Percentiles rank a stretch among this genome's conserved stretches.
phyloP scores from a whole-genome alignment of 2,113 vertebrate genomes.

The Pipra filicauda region DNA sequence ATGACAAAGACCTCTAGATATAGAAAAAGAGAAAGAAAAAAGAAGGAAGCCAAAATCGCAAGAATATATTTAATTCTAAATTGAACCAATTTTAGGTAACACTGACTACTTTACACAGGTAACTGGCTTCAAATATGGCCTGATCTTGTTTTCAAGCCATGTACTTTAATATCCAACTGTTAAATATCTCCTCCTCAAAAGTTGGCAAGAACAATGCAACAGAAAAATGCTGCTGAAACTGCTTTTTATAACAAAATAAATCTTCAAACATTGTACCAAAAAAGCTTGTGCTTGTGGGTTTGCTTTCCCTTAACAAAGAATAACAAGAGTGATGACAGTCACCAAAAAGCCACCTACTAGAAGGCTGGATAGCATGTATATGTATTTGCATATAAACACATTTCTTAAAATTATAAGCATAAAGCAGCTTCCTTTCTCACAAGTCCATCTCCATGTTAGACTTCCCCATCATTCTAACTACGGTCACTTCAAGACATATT shows the following conservation, averaged over 20 bases:
- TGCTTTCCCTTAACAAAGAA: conserved; percentile 41
- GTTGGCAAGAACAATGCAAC: conserved; percentile 24
- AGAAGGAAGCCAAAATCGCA: not conserved
- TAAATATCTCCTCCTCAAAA: conserved; percentile 1
- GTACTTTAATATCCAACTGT: not conserved
- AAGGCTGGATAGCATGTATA: not conserved
- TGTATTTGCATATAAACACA: not conserved
- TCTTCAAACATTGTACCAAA: conserved; percentile 24
- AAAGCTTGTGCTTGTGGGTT: conserved; percentile 29
- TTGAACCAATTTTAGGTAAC: not conserved
- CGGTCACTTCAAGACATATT: not conserved
- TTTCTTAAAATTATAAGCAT: not conserved
- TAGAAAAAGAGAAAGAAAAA: not conserved
- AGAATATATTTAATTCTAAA: not conserved
- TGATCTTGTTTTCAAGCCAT: not conserved
- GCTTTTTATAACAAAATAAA: conserved; percentile 25
- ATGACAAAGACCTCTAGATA: not conserved
- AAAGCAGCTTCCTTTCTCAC: not conserved
- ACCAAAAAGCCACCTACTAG: conserved; percentile 20
- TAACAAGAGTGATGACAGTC: conserved; percentile 43
- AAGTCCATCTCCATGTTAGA: not conserved
- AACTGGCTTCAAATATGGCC: not conserved
- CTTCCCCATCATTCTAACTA: not conserved
- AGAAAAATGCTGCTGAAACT: conserved; percentile 27
- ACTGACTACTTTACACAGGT: not conserved